Percentiles rank a stretch among this genome's conserved stretches.
phyloP scores from a whole-genome alignment of 2,888 invertebrate species.

The Melipona bicolor region DNA sequence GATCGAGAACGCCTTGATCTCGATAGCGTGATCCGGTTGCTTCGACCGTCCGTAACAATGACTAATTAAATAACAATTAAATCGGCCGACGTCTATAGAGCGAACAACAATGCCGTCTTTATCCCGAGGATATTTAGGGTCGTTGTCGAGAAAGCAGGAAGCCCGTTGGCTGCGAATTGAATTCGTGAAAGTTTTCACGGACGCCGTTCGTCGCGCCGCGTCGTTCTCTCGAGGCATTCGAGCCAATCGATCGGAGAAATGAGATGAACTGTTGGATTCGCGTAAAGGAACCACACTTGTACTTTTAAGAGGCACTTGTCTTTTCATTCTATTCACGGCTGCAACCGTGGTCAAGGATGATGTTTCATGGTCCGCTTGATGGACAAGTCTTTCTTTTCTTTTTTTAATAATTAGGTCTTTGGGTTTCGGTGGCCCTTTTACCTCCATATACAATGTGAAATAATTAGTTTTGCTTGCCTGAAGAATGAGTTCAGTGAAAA shows the following conservation, averaged over 20 bases:
- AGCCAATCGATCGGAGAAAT: not conserved
- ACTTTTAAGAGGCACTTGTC: too few species aligned
- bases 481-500: too few species aligned
- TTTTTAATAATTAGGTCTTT: too few species aligned
- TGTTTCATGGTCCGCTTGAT: too few species aligned
- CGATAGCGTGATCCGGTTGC: conserved; percentile 35
- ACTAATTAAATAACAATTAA: conserved; percentile 77
- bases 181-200: conserved; percentile 69
- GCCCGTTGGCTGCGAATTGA: conserved; percentile 35
- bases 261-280: not conserved
- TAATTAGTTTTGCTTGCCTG: too few species aligned
- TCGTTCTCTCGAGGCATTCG: not conserved
- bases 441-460: too few species aligned
- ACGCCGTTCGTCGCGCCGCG: not conserved
- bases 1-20: conserved; percentile 51
- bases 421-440: too few species aligned
- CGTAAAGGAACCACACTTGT: too few species aligned
- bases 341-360: too few species aligned
- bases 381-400: too few species aligned
- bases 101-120: conserved; percentile 63
- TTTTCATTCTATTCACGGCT: too few species aligned
- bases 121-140: conserved; percentile 30
- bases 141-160: conserved; percentile 62
- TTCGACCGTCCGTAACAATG: conserved; percentile 66
- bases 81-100: conserved; percentile 40